Base-by-base conservation (phyloP, 1,140 invertebrate species). In the Drosophila micromelanica region DNA sequence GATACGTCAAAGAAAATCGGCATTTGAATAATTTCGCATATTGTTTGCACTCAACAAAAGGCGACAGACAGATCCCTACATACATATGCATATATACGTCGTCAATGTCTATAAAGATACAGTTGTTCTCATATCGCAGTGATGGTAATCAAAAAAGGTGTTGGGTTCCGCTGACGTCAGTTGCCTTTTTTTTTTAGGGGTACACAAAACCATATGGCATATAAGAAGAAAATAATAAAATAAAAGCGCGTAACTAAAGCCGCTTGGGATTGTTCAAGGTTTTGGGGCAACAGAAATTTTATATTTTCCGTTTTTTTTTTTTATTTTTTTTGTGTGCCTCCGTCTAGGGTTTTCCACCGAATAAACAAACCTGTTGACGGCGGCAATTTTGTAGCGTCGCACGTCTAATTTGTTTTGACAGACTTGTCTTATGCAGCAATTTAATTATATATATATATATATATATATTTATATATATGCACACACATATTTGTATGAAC, bases 21-120 rank as follows among this genome's bases (percentile, higher is more conserved):
- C 62, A 64, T 84, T 86, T 62, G 75, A 82, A 86, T 86, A 86
- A 86, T 76, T 86, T 86, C 80, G 76, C 76, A 63, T 84, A 84
- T 86, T 84, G 77, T 84, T 78, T 73, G 78, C 60, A 74, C 54
- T 46, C 32, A 72, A 76, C 62, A 68, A 73, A 76, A 76, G 61
- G 57, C 69, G 27, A 30, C 54, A 40, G 30, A 62, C 30, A 57
- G 32, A 4, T 4, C 15, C 43, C 45, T 8, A 37, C 40, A 65
- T 43, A 63, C 6, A 32, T 27, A 40, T 23, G 43, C 30, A 67
- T 51, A 74, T 57, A 35, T 56, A 57, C 65, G 62, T 62, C 17
- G 61, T 40, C 71, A 49, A 59, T 65, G 63, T 78, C 32, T 35
- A 70, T 81, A 40, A 23, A 45, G 45, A 72, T 67, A 67, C 62